A percentile compares a stretch with the other conserved stretches of the same genome.
Evolutionary conservation across 1,140 invertebrate genomes (phyloP).

Genomic region (Cotesia typhae): DNA sequence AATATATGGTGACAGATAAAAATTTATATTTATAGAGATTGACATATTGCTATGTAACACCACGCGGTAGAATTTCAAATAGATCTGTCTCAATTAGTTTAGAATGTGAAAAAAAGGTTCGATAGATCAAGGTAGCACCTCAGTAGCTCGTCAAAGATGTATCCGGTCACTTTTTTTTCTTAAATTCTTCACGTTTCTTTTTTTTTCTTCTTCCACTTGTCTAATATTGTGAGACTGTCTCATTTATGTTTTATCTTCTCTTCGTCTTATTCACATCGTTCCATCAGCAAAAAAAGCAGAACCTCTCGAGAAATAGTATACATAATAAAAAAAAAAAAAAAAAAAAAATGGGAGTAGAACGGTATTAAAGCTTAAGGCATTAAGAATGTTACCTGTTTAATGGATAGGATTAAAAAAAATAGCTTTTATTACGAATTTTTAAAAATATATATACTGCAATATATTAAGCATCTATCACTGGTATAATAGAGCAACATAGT

Average conservation of each 20-base stretch:
- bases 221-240: conserved; percentile 13
- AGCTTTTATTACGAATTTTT: too few relatives aligned
- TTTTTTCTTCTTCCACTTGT: conserved; percentile 34
- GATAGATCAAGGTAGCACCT: conserved; percentile 59
- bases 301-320: conserved; percentile 14
- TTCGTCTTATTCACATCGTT: not conserved
- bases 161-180: conserved; percentile 30
- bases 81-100: conserved; percentile 53
- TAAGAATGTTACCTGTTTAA: conserved; percentile 53
- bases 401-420: conserved; percentile 52
- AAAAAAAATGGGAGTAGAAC: conserved; percentile 35
- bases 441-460: too few relatives aligned
- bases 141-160: conserved; percentile 41
- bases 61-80: conserved; percentile 28
- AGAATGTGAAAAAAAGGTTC: conserved; percentile 49
- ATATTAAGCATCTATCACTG: too few relatives aligned
- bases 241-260: not conserved
- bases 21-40: not conserved
- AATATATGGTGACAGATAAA: not conserved
- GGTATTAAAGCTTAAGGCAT: conserved; percentile 38
- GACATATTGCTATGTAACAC: not conserved
- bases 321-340: conserved; percentile 18
- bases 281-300: not conserved
- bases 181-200: too few relatives aligned
- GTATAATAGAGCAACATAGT: too few relatives aligned